Base-by-base conservation (phyloP, 2,113 vertebrate genomes). In the Anser cygnoides region DNA sequence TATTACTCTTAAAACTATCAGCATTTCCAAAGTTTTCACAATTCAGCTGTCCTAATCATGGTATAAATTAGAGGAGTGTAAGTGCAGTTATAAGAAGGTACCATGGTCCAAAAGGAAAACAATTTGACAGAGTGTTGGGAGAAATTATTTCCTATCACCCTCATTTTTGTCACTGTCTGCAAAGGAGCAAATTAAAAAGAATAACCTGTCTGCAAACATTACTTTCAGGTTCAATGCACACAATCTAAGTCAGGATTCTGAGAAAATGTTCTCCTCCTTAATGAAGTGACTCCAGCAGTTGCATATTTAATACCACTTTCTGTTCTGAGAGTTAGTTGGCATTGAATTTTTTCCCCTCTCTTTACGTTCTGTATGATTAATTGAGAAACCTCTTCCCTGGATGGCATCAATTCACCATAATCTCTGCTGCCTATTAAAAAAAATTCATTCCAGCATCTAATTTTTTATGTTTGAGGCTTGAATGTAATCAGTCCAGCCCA, bases 381-480 rank as follows among this genome's bases (percentile, higher is more conserved):
- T 49, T 75, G 76, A 91, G 43, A 95, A 84, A 81, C 66, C 25
- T 88, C 37, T 76, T 92, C 31, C 29, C 28, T 87, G 71, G 50
- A 61, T 85, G 77, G 5, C 71, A 90, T 85, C 75, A 87, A 91
- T 97, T 87, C 85, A 87, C 80, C 74, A 41, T 46, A 83, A 84
- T 82, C 59, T 93, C 65, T 57, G 49, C 59, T 94, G 70, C 49
- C 84, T 79, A 91, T 86, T 88, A 94, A 57, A 43, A 49, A 65
- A 66, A 46, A 90, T 95, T 95, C 39, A 72, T 90, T 95, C 54
- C 81, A 84, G 35, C 37, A 70, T 67, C 78, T 88, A 86, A 84
- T 92, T 92, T 96, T 89, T 92, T 82, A 61, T 83, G 61, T 92
- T 94, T 84, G 88, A 97, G 73, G 11, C 23, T 90, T 78, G 86